Conservation (phyloP, 1,140 invertebrate genomes). For the Musca vetustissima region DNA sequence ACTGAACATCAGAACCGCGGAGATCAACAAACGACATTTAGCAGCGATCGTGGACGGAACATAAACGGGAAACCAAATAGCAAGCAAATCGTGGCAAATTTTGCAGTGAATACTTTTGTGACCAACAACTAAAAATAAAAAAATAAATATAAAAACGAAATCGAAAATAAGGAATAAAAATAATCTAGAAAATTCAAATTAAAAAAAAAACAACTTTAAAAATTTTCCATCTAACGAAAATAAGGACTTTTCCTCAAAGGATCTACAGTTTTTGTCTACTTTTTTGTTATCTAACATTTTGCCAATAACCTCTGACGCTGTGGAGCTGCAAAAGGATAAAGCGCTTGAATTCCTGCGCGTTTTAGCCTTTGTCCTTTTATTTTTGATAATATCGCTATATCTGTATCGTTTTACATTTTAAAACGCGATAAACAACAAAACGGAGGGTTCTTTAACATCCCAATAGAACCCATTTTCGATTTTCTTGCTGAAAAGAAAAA, state of each 20-base stretch:
- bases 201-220: too few species aligned
- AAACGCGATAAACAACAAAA: slow-evolving; percentile 1
- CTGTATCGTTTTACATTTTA: slow-evolving; percentile 52
- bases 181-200: too few species aligned
- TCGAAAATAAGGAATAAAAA: too few species aligned
- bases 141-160: too few species aligned
- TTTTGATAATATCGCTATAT: slow-evolving; percentile 51
- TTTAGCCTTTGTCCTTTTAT: slow-evolving; percentile 50
- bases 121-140: slow-evolving; percentile 19
- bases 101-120: not conserved
- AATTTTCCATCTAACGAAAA: too few species aligned
- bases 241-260: not conserved
- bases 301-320: slow-evolving; percentile 42
- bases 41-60: slow-evolving; percentile 14
- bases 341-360: slow-evolving; percentile 52
- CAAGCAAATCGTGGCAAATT: not conserved
- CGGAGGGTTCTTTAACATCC: not conserved
- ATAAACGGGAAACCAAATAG: not conserved
- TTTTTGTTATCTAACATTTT: slow-evolving; percentile 6
- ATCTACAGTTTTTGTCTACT: too few species aligned
- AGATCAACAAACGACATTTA: slow-evolving; percentile 14
- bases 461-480: not conserved
- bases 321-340: slow-evolving; percentile 55
- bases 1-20: not conserved
- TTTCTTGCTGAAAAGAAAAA: not conserved